These are phyloP conservation scores for Amblyopsis hoosieri DNA, from an alignment of 2,797 vertebrate species.

Conservation along the genomic window DNA sequence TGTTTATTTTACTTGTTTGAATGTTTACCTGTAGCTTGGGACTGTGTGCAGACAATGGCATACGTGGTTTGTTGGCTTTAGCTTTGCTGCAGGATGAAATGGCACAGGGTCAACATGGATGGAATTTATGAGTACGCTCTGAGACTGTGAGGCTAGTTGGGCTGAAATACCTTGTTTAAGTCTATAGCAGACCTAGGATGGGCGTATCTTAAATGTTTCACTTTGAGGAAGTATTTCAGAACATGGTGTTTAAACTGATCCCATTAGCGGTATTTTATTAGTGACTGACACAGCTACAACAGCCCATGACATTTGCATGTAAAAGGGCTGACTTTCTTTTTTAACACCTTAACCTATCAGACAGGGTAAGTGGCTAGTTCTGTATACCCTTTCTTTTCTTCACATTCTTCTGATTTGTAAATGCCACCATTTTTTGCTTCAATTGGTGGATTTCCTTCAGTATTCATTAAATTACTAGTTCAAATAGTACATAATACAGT, in stretches of 20 bases:
- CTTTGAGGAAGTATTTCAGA: too few relatives aligned
- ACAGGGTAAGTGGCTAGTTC: too few relatives aligned
- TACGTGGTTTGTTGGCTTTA: background rate
- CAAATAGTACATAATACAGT: background rate
- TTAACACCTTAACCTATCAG: too few relatives aligned
- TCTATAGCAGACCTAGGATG: too few relatives aligned
- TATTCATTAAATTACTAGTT: background rate
- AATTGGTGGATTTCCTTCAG: background rate
- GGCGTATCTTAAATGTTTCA: too few relatives aligned
- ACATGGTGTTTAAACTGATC: too few relatives aligned
- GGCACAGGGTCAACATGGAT: constrained; percentile 22
- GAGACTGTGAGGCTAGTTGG: background rate
- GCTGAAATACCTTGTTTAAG: too few relatives aligned
- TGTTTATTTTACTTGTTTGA: constrained; percentile 4
- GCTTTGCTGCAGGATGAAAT: constrained; percentile 11
- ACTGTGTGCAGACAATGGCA: background rate
- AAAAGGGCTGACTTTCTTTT: too few relatives aligned
- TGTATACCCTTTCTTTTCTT: too few relatives aligned
- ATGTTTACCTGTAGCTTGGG: background rate
- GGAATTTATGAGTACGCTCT: constrained; percentile 33
- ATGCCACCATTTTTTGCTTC: background rate
- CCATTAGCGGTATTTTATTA: too few relatives aligned
- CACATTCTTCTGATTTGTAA: background rate
- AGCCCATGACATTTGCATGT: too few relatives aligned
- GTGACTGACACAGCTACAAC: too few relatives aligned